These are phyloP conservation scores for Coptodon rendalli DNA, from an alignment of 2,113 vertebrate species.

Conservation along the genomic window DNA sequence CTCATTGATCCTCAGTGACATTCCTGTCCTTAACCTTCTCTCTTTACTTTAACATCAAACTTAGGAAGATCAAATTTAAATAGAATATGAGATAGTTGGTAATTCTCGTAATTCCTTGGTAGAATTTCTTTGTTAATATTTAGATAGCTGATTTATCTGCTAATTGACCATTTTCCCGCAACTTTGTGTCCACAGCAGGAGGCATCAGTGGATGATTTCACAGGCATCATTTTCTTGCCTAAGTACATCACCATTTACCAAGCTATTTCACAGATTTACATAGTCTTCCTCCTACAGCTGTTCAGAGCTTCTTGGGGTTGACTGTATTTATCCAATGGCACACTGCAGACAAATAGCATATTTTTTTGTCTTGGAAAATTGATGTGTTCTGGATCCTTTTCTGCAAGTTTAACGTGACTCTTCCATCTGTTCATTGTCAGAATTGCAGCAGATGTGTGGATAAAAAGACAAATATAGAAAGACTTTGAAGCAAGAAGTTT, in stretches of 20 bases:
- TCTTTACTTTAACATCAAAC: not conserved
- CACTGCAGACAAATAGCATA: not conserved
- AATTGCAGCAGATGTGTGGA: not conserved
- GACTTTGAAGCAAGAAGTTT: not conserved
- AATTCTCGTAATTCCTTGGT: not conserved
- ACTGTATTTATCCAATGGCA: not conserved
- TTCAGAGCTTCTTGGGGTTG: not conserved
- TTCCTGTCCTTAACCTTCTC: not conserved
- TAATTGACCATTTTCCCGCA: not conserved
- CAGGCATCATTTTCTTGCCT: not conserved
- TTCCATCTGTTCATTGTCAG: not conserved
- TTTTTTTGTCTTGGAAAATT: not conserved
- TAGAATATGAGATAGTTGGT: not conserved
- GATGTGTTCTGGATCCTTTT: not conserved
- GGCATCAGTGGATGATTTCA: not conserved
- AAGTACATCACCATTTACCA: not conserved
- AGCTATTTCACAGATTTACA: not conserved
- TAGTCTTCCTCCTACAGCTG: not conserved
- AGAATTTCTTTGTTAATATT: not conserved
- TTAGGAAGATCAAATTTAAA: not conserved
- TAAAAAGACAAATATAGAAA: not conserved
- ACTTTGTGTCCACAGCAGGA: not conserved
- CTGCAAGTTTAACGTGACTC: not conserved
- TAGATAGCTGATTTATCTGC: not conserved
- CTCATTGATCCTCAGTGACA: not conserved